These are phyloP conservation scores for Odocoileus hemionus DNA, from an alignment of 2,113 vertebrate genomes.

Conservation along the genomic window DNA sequence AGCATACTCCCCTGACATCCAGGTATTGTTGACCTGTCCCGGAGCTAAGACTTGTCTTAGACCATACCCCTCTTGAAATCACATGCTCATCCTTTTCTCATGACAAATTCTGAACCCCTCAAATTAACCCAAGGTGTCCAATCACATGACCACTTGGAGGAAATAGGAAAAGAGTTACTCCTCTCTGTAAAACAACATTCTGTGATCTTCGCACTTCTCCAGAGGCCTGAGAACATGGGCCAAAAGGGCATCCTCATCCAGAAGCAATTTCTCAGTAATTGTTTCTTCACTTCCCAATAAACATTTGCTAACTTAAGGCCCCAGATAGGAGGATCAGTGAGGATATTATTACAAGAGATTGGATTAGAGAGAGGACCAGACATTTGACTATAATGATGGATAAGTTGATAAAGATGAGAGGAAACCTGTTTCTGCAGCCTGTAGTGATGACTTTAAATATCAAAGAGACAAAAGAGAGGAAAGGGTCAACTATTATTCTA, in stretches of 20 bases:
- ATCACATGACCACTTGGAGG: neutral
- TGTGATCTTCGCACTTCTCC: neutral
- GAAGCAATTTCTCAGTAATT: conserved; percentile 10
- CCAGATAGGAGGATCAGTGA: neutral
- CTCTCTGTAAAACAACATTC: neutral
- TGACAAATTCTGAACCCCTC: neutral
- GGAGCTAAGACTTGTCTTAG: neutral
- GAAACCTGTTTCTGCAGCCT: neutral
- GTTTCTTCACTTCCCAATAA: neutral
- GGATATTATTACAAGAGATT: neutral
- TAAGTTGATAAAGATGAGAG: neutral
- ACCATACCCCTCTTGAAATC: neutral
- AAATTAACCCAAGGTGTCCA: neutral
- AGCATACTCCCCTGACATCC: neutral
- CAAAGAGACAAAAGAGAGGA: conserved; percentile 7
- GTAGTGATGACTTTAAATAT: neutral
- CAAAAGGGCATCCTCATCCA: neutral
- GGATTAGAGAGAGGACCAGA: neutral
- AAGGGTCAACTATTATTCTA: conserved; percentile 1
- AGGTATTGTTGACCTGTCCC: neutral
- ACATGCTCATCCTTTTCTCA: neutral
- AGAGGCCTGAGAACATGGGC: neutral
- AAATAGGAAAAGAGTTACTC: neutral
- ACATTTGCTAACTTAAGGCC: neutral
- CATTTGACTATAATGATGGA: neutral